Evolutionary conservation across 2,888 invertebrate species (phyloP).

Genomic region (Hypolimnas misippus): DNA sequence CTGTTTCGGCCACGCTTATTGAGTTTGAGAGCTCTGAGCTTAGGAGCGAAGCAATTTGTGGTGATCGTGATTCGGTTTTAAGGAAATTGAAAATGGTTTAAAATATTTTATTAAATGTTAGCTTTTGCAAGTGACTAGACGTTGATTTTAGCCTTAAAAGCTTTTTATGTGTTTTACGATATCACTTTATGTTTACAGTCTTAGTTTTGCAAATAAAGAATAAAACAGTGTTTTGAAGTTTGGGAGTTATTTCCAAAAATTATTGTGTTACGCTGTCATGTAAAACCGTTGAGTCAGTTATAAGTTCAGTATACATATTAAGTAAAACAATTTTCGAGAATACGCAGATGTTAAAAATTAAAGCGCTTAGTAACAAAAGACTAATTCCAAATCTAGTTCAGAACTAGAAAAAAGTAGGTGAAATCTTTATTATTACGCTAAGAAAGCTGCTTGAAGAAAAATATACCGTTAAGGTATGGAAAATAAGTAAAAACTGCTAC

Average conservation of each 20-base stretch:
- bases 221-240: not conserved
- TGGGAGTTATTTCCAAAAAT: not conserved
- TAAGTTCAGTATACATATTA: too few relatives aligned
- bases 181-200: too few relatives aligned
- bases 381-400: slow-evolving; percentile 6
- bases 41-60: slow-evolving; percentile 11
- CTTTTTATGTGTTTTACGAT: not conserved
- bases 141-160: not conserved
- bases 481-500: not conserved
- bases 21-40: slow-evolving; percentile 20
- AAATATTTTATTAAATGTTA: not conserved
- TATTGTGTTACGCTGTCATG: too few relatives aligned
- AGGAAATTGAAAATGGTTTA: slow-evolving; percentile 5
- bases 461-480: not conserved
- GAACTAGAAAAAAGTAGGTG: not conserved
- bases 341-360: too few relatives aligned
- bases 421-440: slow-evolving; percentile 5
- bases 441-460: not conserved
- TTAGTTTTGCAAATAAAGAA: too few relatives aligned
- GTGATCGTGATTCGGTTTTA: slow-evolving; percentile 8
- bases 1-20: slow-evolving; percentile 22
- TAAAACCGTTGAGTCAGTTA: too few relatives aligned
- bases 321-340: too few relatives aligned
- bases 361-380: slow-evolving; percentile 3
- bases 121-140: not conserved